Evolutionary conservation across 2,113 vertebrate genomes (phyloP), one percentile per base, ranked within the genome.

Genomic region (Progne subis): DNA sequence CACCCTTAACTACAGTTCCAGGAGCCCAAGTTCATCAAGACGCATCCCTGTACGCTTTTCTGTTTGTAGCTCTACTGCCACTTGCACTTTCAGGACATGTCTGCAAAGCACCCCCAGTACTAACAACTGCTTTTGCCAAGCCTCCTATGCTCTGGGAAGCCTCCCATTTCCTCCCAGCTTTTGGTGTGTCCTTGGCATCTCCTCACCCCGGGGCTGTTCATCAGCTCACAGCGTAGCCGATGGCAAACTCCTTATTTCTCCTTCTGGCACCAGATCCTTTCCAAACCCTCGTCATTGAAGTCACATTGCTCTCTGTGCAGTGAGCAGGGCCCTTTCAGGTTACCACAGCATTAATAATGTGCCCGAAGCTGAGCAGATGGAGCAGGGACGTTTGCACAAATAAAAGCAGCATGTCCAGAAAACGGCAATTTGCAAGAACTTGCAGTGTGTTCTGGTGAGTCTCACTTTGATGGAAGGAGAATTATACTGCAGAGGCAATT

Each of bases 301-400:
- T 77, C 71, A 57, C 64, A 31, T 80, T 92, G 88, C 10, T 83
- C 14, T 53, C 82, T 31, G 47, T 80, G 79, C 43, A 86, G 34
- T 2, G 2, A 63, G 34, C 25, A 14, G 61, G 82, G 71, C 37
- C 44, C 84, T 87, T 95, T 85, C 70, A 60, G 75, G 53, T 70
- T 93, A 61, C 53, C 39, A 25, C 41, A n/a, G 61, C 65, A 17
- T 87, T 84, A 79, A 63, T 75, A 68, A 87, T 44, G 28, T 64
- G 80, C 72, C 64, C 50, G 37, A 56, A 94, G 69, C 90, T 86
- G 78, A 92, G 92, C 83, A 94, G 74, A 82, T 91, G 86, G 86
- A 88, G 69, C 43, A 14, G 52, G 64, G 32, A 32, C 82, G 64
- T 86, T 88, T 82, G 44, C 52, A 90, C 69, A 75, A 77, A 91